Percentiles rank a stretch among this genome's conserved stretches.
Evolutionary conservation across 1,140 invertebrate species (phyloP).

Genomic region (Zophobas atratus): DNA sequence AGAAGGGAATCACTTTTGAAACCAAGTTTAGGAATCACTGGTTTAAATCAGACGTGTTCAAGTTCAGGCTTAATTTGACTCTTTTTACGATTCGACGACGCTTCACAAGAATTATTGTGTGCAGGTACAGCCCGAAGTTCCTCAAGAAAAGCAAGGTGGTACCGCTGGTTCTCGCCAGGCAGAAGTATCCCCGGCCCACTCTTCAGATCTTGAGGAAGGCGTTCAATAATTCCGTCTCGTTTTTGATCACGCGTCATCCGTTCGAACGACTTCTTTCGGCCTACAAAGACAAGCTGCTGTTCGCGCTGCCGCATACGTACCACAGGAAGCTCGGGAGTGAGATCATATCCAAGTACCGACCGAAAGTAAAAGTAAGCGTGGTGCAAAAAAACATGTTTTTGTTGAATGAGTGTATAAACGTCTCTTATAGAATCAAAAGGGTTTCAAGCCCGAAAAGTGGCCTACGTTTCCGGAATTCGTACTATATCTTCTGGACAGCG

Average conservation of each 20-base stretch:
- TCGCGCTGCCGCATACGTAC: conserved; percentile 84
- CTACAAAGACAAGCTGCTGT: conserved; percentile 91
- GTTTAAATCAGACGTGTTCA: too few species aligned
- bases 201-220: conserved; percentile 77
- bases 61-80: too few species aligned
- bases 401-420: not conserved
- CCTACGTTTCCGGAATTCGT: conserved; percentile 86
- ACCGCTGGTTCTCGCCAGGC: conserved; percentile 82
- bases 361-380: conserved; percentile 56
- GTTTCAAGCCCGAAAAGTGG: conserved; percentile 71
- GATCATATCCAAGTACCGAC: conserved; percentile 82
- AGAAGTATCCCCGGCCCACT: conserved; percentile 83
- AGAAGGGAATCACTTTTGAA: too few species aligned
- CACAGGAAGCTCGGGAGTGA: conserved; percentile 84
- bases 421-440: conserved; percentile 3
- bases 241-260: conserved; percentile 91
- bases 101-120: conserved; percentile 45
- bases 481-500: conserved; percentile 79
- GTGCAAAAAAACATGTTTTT: not conserved
- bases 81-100: not conserved
- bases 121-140: conserved; percentile 80
- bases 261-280: conserved; percentile 91
- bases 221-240: conserved; percentile 79
- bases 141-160: conserved; percentile 83
- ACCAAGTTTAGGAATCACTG: too few species aligned